These are phyloP conservation scores for Micropoecilia bifurca DNA, from an alignment of 2,797 vertebrate genomes.

Conservation along the genomic window DNA sequence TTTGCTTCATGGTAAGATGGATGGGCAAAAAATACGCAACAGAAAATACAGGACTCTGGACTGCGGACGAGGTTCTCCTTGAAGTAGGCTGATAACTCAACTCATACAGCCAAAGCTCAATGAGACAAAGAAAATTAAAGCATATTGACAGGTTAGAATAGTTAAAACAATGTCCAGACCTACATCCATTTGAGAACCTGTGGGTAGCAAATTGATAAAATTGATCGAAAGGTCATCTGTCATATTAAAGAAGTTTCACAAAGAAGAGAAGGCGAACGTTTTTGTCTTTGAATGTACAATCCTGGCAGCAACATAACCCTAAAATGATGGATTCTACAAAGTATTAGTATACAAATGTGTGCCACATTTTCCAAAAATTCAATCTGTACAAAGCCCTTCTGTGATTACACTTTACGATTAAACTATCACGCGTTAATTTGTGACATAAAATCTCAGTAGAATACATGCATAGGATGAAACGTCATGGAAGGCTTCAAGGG, in stretches of 20 bases:
- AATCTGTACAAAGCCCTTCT: background rate
- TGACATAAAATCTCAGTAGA: background rate
- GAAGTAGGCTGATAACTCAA: background rate
- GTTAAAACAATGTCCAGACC: background rate
- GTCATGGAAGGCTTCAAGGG: background rate
- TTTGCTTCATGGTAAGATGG: background rate
- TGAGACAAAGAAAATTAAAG: background rate
- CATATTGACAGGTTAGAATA: background rate
- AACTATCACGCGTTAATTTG: background rate
- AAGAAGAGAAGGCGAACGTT: background rate
- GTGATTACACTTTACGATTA: background rate
- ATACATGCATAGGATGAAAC: background rate
- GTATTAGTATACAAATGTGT: background rate
- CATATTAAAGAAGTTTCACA: background rate
- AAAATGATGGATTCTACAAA: background rate
- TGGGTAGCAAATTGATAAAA: background rate
- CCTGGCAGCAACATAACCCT: background rate
- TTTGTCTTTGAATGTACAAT: background rate
- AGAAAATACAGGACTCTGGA: background rate
- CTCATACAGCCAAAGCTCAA: background rate
- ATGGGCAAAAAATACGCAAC: background rate
- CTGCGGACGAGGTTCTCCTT: background rate
- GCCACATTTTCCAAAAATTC: background rate
- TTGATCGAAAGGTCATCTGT: background rate
- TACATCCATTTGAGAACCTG: background rate